A percentile compares a stretch with the other conserved stretches of the same genome.
phyloP scores from a whole-genome alignment of 2,888 invertebrate species.

The Caradrina kadenii region DNA sequence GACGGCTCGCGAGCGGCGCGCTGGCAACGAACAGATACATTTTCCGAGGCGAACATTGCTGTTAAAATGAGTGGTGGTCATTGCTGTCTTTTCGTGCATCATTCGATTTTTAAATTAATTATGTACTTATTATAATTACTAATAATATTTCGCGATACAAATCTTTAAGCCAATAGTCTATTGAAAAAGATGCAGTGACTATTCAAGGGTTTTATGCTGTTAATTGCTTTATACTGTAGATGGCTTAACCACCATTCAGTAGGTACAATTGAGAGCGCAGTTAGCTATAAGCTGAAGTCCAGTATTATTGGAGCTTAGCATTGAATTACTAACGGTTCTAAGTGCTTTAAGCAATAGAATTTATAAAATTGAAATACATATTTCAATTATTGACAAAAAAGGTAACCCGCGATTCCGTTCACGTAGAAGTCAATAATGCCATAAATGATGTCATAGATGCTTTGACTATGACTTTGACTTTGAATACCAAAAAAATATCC shows the following conservation, averaged over 20 bases:
- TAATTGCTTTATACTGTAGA: conserved; percentile 8
- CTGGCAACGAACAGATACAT: no score
- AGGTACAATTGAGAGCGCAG: conserved; percentile 11
- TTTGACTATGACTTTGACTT: no score
- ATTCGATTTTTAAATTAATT: no score
- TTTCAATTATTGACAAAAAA: not conserved
- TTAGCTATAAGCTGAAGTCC: conserved; percentile 25
- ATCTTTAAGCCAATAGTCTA: not conserved
- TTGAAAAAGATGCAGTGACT: not conserved
- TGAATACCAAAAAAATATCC: no score
- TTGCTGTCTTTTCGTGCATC: no score
- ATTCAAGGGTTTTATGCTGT: not conserved
- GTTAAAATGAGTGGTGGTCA: no score
- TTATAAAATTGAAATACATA: not conserved
- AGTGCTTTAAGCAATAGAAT: not conserved
- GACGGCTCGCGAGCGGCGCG: no score
- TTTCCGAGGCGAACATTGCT: no score
- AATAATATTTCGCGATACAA: no score
- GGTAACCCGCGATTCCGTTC: no score
- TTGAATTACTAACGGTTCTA: not conserved
- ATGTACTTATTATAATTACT: no score
- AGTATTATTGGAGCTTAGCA: not conserved
- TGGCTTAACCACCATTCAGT: conserved; percentile 11
- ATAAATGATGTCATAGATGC: no score
- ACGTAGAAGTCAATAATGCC: not conserved